Evolutionary conservation across 2,888 invertebrate genomes (phyloP).

Genomic region (Cryptocephalus primarius): DNA sequence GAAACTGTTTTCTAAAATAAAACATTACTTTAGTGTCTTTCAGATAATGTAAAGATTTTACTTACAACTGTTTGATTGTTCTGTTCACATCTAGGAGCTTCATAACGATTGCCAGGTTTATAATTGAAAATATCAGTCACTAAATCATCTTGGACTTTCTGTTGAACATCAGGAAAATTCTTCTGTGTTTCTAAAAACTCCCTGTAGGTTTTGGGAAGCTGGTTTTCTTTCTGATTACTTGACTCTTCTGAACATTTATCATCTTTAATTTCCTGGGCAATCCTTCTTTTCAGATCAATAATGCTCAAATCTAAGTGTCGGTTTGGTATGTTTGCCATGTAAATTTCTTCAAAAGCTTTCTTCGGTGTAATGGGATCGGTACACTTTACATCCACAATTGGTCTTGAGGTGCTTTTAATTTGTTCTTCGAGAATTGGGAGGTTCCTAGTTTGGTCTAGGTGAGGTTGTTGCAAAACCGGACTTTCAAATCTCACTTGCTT

Average conservation of each 20-base stretch:
- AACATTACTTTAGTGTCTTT: too few species aligned
- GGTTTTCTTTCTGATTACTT: constrained; percentile 6
- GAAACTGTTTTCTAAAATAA: too few species aligned
- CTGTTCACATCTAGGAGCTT: too few species aligned
- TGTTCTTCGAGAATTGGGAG: not conserved
- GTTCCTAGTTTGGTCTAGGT: not conserved
- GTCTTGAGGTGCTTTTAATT: not conserved
- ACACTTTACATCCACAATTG: constrained; percentile 1
- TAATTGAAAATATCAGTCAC: constrained; percentile 26
- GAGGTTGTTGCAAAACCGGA: constrained; percentile 14
- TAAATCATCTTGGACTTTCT: constrained; percentile 13
- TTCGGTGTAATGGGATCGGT: constrained; percentile 8
- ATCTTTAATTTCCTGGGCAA: not conserved
- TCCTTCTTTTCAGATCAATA: constrained; percentile 22
- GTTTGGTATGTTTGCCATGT: constrained; percentile 34
- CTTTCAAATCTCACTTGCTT: constrained; percentile 35
- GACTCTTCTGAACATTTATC: too few species aligned
- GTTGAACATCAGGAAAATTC: constrained; percentile 6
- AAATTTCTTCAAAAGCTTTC: constrained; percentile 30
- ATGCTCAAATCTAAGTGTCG: constrained; percentile 33
- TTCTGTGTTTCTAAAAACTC: constrained; percentile 18
- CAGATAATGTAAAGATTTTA: too few species aligned
- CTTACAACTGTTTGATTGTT: too few species aligned
- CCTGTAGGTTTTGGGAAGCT: constrained; percentile 19
- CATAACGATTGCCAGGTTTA: constrained; percentile 7